These are phyloP conservation scores for Scaptodrosophila latifasciaeformis DNA, from an alignment of 2,888 invertebrate species.

Conservation along the genomic window DNA sequence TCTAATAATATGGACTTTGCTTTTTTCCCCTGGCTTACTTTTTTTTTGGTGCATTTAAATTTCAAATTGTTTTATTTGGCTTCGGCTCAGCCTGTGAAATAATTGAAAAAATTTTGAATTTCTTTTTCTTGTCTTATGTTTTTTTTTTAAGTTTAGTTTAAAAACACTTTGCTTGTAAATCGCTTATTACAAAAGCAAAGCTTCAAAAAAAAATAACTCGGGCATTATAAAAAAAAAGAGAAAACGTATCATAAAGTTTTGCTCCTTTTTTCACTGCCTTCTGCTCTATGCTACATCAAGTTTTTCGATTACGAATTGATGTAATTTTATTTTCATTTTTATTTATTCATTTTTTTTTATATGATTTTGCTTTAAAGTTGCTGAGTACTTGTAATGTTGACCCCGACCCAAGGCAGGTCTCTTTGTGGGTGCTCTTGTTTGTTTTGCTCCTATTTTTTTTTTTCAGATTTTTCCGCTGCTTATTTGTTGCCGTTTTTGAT, in stretches of 20 bases:
- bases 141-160: conserved; percentile 63
- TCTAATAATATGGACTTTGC: background rate
- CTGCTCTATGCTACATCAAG: conserved; percentile 40
- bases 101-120: no score
- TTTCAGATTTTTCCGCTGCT: background rate
- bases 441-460: background rate
- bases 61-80: conserved; percentile 61
- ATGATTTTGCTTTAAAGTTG: conserved; percentile 18
- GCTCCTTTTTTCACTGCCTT: conserved; percentile 21
- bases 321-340: conserved; percentile 54
- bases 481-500: conserved; percentile 30
- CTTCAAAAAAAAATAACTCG: background rate
- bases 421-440: no score
- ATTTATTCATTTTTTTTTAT: conserved; percentile 21
- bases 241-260: conserved; percentile 25
- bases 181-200: conserved; percentile 50
- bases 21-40: conserved; percentile 12
- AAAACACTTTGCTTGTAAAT: conserved; percentile 64
- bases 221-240: no score
- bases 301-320: conserved; percentile 71
- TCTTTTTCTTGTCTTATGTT: no score
- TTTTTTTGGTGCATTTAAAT: conserved; percentile 54
- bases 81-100: conserved; percentile 44
- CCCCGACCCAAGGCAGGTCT: no score
- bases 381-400: no score